Conservation (phyloP, 2,113 vertebrate species). For the Dolichotis patagonum region DNA sequence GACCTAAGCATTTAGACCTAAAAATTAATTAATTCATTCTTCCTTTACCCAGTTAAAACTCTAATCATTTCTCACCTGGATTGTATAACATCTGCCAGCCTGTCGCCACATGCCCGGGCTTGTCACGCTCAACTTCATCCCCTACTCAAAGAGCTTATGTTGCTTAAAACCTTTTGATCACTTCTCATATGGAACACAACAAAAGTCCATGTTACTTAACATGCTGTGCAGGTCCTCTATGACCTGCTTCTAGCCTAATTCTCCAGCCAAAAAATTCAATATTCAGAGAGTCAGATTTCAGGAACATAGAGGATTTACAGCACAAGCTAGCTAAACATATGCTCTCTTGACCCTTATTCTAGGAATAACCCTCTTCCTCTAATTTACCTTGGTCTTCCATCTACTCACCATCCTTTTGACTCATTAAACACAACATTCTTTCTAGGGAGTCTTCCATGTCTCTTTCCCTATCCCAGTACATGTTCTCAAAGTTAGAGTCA, state of each 20-base stretch:
- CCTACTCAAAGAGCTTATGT: background rate
- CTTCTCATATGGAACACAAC: background rate
- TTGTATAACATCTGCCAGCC: background rate
- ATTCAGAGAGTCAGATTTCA: background rate
- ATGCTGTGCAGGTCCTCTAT: background rate
- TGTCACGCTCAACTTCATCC: background rate
- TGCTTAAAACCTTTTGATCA: background rate
- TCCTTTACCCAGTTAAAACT: background rate
- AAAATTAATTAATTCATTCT: constrained; percentile 22
- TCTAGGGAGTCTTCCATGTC: background rate
- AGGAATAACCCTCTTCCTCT: background rate
- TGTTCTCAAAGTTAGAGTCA: background rate
- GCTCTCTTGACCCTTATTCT: background rate
- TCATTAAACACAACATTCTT: background rate
- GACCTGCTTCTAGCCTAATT: background rate
- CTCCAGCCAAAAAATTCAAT: background rate
- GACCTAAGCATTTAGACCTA: background rate
- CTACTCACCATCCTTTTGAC: background rate
- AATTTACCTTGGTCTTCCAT: background rate
- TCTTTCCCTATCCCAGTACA: background rate
- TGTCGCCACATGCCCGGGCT: background rate
- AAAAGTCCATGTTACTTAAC: background rate
- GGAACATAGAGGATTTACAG: background rate
- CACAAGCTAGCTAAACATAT: background rate
- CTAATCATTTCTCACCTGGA: background rate